Conservation (phyloP, 2,797 vertebrate species). For the Heliangelus exortis region DNA sequence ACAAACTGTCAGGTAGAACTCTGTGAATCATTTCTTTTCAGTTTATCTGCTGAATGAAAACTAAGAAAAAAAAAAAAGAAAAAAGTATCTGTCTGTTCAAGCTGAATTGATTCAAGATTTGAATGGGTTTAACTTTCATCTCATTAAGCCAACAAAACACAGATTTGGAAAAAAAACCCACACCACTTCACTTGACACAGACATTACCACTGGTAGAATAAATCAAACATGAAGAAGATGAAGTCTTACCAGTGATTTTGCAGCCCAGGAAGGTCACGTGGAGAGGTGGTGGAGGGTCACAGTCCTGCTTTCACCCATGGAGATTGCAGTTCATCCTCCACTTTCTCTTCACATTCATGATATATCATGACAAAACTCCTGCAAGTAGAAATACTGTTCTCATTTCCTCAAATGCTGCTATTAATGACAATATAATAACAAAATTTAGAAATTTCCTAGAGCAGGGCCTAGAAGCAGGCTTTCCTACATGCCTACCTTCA, state of each 20-base stretch:
- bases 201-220: neutral
- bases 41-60: conserved; percentile 20
- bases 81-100: neutral
- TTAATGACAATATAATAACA: neutral
- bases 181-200: neutral
- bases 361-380: neutral
- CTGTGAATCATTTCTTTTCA: neutral
- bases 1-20: neutral
- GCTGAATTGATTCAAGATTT: neutral
- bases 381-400: neutral
- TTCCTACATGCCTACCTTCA: neutral
- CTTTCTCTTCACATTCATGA: fast-evolving
- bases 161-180: neutral
- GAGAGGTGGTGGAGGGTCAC: neutral
- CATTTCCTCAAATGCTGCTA: neutral
- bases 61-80: neutral
- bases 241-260: neutral
- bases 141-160: neutral
- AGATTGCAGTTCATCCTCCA: neutral
- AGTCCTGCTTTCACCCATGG: neutral
- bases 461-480: neutral
- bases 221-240: neutral
- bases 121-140: neutral
- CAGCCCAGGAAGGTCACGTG: neutral
- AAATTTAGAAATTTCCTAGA: neutral